These are phyloP conservation scores for Pseudopleuronectes americanus DNA, from an alignment of 2,797 vertebrate genomes.

Conservation along the genomic window DNA sequence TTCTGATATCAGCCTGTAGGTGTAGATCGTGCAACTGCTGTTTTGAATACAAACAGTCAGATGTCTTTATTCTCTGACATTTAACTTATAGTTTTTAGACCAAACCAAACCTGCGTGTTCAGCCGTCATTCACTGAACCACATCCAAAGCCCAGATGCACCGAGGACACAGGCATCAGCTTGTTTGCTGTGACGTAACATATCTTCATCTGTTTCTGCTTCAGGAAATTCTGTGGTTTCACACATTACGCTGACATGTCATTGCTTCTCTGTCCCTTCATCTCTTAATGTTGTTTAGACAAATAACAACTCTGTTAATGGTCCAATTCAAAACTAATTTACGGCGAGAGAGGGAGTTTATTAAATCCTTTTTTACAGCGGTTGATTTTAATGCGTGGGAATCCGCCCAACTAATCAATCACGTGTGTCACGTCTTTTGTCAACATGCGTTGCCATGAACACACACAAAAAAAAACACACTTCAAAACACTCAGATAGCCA, in stretches of 20 bases:
- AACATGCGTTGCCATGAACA: slow-evolving; percentile 48
- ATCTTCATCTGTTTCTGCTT: slow-evolving; percentile 5
- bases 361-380: not conserved
- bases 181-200: slow-evolving; percentile 12
- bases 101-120: not conserved
- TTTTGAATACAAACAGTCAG: too few relatives aligned
- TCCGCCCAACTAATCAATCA: slow-evolving; percentile 57
- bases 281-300: not conserved
- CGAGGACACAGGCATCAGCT: slow-evolving; percentile 9
- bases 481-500: slow-evolving; percentile 54
- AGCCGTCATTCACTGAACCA: not conserved
- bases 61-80: too few relatives aligned
- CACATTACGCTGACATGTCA: slow-evolving; percentile 2
- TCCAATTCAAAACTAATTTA: slow-evolving; percentile 11
- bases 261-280: not conserved
- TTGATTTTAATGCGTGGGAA: slow-evolving; percentile 55
- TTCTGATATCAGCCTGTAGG: too few relatives aligned
- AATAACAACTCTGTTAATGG: not conserved
- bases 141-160: not conserved
- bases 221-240: not conserved
- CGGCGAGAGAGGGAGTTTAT: not conserved
- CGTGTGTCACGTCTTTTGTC: slow-evolving; percentile 45
- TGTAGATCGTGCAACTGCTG: too few relatives aligned
- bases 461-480: slow-evolving; percentile 52
- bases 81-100: not conserved